Percentiles rank a stretch among this genome's conserved stretches.
These are phyloP conservation scores for Turdus rufiventris DNA, from an alignment of 2,113 vertebrate species.

Conservation along the genomic window DNA sequence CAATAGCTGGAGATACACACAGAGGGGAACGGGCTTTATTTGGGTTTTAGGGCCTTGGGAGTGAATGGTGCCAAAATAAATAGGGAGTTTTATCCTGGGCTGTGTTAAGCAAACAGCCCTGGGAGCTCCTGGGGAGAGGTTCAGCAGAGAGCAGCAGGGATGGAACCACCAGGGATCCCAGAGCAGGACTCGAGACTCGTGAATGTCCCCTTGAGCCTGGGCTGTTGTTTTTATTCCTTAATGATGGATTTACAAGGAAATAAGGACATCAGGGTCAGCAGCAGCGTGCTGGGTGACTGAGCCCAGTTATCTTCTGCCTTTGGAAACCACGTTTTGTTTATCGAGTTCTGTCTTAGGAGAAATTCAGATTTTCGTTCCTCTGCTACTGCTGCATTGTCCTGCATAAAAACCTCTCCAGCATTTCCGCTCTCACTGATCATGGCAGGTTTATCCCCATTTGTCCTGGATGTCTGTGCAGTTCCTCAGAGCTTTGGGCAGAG, in stretches of 20 bases:
- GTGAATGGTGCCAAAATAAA: background rate
- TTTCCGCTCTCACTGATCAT: background rate
- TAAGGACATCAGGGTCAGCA: background rate
- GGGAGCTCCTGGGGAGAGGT: background rate
- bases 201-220: background rate
- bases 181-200: accelerated
- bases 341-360: background rate
- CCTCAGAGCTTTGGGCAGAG: background rate
- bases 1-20: conserved; percentile 11
- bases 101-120: background rate
- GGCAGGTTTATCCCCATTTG: background rate
- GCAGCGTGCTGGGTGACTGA: background rate
- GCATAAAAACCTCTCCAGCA: background rate
- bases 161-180: background rate
- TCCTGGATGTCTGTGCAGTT: background rate
- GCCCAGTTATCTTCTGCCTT: background rate
- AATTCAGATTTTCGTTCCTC: background rate
- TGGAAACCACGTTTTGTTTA: accelerated
- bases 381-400: accelerated
- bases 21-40: background rate
- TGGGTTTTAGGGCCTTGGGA: conserved; percentile 24
- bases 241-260: conserved; percentile 32
- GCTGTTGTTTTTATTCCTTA: background rate
- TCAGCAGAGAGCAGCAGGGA: background rate
- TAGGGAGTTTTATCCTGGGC: background rate